phyloP scores from a whole-genome alignment of 2,113 vertebrate genomes.

The Microtus montanus region DNA sequence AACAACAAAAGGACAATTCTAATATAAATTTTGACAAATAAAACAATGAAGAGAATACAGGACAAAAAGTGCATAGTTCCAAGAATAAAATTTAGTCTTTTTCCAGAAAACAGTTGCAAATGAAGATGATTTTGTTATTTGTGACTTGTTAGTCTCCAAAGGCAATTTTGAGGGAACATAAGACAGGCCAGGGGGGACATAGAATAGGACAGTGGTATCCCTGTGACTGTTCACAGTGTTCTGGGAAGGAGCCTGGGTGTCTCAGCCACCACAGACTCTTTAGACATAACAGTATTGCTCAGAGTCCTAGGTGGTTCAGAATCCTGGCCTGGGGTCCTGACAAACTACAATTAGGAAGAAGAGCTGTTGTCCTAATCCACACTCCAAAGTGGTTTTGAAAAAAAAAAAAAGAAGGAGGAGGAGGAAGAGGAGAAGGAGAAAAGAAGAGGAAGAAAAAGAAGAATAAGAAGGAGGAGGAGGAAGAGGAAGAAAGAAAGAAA shows the following conservation, averaged over 20 bases:
- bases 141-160: too few species aligned
- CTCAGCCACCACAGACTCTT: background rate
- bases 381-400: background rate
- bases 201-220: background rate
- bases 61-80: background rate
- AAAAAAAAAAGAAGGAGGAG: too few species aligned
- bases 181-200: too few species aligned
- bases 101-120: background rate
- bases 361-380: background rate
- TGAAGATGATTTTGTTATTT: background rate
- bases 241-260: background rate
- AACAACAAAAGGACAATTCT: background rate
- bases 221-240: background rate
- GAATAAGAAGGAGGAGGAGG: too few species aligned
- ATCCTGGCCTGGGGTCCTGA: background rate
- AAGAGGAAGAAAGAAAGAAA: too few species aligned
- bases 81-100: background rate
- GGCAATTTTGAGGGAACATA: too few species aligned
- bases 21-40: background rate
- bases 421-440: too few species aligned
- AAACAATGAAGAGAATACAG: background rate
- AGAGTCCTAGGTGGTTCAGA: background rate
- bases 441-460: accelerated
- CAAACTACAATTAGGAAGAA: background rate
- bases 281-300: background rate